Conservation (phyloP, 2,113 vertebrate species). For the Oncorhynchus keta region DNA sequence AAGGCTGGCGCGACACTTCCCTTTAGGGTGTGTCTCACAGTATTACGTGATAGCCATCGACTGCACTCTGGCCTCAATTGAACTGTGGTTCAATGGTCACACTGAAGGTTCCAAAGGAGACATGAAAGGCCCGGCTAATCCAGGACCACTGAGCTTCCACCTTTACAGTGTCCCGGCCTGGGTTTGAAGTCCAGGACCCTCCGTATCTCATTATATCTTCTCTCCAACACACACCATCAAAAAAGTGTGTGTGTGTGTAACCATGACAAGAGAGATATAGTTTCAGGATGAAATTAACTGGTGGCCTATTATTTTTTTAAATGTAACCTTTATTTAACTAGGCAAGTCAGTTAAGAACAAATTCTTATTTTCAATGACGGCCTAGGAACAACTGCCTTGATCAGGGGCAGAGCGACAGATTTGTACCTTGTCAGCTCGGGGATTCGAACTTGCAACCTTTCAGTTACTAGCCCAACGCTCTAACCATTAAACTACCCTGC, state of each 20-base stretch:
- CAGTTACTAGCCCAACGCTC: no score
- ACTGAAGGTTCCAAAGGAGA: not conserved
- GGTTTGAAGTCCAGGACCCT: constrained; percentile 36
- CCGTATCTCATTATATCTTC: not conserved
- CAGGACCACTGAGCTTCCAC: constrained; percentile 14
- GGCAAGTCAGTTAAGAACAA: no score
- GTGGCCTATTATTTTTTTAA: no score
- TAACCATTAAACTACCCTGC: no score
- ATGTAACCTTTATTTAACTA: no score
- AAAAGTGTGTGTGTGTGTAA: not conserved
- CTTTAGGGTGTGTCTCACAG: not conserved
- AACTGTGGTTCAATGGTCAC: no score
- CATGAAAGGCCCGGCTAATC: not conserved
- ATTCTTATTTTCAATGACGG: no score
- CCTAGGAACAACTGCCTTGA: no score
- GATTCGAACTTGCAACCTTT: no score
- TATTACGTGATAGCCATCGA: not conserved
- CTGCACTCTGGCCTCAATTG: not conserved
- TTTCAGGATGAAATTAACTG: no score
- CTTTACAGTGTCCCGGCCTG: constrained; percentile 29
- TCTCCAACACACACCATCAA: not conserved
- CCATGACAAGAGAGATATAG: not conserved
- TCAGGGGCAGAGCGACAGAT: no score
- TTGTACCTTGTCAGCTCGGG: no score
- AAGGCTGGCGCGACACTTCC: not conserved